These are phyloP conservation scores for Ceratoteleas bidentatus DNA, from an alignment of 1,140 invertebrate species.

Conservation along the genomic window DNA sequence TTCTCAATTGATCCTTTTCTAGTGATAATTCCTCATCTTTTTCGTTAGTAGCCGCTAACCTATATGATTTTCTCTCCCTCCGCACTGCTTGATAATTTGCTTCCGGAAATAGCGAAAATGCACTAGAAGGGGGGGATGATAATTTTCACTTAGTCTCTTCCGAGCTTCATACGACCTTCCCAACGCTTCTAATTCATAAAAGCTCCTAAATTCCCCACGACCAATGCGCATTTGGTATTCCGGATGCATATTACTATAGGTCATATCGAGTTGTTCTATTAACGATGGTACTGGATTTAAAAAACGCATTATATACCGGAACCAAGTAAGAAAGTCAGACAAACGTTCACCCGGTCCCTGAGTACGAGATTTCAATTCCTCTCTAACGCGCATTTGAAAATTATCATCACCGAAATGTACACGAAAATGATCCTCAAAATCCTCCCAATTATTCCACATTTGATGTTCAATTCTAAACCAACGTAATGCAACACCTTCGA, in stretches of 20 bases:
- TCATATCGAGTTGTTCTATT: not conserved
- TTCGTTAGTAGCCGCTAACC: no score
- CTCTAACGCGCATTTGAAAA: not conserved
- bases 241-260: constrained; percentile 13
- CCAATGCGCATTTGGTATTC: constrained; percentile 16
- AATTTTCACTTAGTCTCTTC: not conserved
- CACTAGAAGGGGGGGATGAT: no score
- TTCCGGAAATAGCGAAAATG: no score
- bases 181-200: constrained; percentile 21
- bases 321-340: not conserved
- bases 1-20: no score
- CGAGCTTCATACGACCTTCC: constrained; percentile 10
- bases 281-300: not conserved
- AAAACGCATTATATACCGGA: constrained; percentile 5
- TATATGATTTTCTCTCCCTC: no score
- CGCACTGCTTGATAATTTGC: no score
- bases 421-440: constrained; percentile 3
- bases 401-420: constrained; percentile 3
- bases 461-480: constrained; percentile 13
- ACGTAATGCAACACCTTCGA: not conserved
- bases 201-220: constrained; percentile 1
- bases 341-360: not conserved
- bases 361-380: constrained; percentile 1
- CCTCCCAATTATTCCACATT: not conserved
- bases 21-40: no score